phyloP scores from a whole-genome alignment of 1,140 invertebrate genomes.

The Vollenhovia emeryi region DNA sequence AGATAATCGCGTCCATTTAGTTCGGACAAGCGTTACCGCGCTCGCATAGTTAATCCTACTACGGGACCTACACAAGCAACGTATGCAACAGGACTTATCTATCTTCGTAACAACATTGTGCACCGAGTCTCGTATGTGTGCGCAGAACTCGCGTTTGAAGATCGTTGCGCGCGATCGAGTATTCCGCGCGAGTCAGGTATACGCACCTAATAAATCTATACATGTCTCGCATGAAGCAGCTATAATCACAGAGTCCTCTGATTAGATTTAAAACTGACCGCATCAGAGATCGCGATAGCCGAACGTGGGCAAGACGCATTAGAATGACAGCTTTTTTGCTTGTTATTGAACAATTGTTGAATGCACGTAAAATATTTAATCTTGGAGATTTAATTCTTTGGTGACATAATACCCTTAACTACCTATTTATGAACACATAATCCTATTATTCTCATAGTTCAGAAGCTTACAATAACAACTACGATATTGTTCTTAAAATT shows the following conservation, averaged over 20 bases:
- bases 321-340: not conserved
- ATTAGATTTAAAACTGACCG: slow-evolving; percentile 31
- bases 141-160: slow-evolving; percentile 24
- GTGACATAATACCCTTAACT: not conserved
- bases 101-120: slow-evolving; percentile 53
- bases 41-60: slow-evolving; percentile 37
- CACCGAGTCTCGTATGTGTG: not conserved
- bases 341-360: not conserved
- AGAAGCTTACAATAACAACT: not conserved
- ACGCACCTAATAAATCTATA: slow-evolving; percentile 37
- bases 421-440: not conserved
- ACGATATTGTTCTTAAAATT: not conserved
- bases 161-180: slow-evolving; percentile 22
- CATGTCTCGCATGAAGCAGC: slow-evolving; percentile 21
- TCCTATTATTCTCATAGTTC: not conserved
- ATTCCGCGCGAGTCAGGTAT: slow-evolving; percentile 10
- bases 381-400: not conserved
- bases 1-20: slow-evolving; percentile 44
- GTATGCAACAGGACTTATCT: slow-evolving; percentile 42
- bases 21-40: slow-evolving; percentile 28
- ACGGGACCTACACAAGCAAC: slow-evolving; percentile 24
- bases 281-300: not conserved
- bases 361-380: not conserved
- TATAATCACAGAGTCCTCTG: slow-evolving; percentile 17
- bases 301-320: not conserved